phyloP scores from a whole-genome alignment of 1,140 invertebrate genomes.

The Drosophila cardini region DNA sequence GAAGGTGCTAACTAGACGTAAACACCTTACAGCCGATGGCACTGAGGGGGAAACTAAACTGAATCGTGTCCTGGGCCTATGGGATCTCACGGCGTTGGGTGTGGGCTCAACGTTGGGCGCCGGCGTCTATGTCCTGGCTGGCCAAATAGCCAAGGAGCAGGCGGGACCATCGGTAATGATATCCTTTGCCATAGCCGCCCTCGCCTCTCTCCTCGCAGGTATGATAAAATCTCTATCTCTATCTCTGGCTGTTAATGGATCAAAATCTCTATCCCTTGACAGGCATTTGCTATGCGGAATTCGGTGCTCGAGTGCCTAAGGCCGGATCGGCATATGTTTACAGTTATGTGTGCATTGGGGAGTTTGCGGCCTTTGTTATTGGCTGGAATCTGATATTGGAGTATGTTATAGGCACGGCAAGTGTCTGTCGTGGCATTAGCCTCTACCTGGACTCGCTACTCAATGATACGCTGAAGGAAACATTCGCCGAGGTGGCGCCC shows the following conservation, averaged over 20 bases:
- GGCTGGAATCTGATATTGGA: constrained; percentile 97
- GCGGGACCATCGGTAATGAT: constrained; percentile 93
- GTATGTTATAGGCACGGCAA: constrained; percentile 95
- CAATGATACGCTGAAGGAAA: constrained; percentile 85
- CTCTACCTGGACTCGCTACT: constrained; percentile 89
- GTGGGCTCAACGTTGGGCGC: constrained; percentile 95
- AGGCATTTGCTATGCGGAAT: constrained; percentile 95
- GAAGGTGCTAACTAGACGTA: constrained; percentile 80
- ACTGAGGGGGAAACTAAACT: constrained; percentile 70
- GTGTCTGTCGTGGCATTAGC: constrained; percentile 92
- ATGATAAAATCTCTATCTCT: constrained; percentile 15
- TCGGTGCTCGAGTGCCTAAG: constrained; percentile 93
- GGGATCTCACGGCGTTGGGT: constrained; percentile 92
- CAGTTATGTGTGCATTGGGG: constrained; percentile 94
- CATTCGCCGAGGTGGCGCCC: constrained; percentile 85
- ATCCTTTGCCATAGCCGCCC: constrained; percentile 93
- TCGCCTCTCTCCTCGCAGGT: constrained; percentile 94
- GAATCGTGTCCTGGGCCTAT: constrained; percentile 87
- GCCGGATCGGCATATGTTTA: constrained; percentile 95
- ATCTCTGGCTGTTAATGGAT: constrained; percentile 2
- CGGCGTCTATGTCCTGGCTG: constrained; percentile 94
- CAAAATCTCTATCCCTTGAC: constrained; percentile 71
- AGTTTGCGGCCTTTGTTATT: constrained; percentile 91
- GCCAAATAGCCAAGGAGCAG: constrained; percentile 91
- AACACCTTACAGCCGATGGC: constrained; percentile 64